Conservation (phyloP, 2,888 invertebrate genomes). For the Yponomeuta cagnagella region DNA sequence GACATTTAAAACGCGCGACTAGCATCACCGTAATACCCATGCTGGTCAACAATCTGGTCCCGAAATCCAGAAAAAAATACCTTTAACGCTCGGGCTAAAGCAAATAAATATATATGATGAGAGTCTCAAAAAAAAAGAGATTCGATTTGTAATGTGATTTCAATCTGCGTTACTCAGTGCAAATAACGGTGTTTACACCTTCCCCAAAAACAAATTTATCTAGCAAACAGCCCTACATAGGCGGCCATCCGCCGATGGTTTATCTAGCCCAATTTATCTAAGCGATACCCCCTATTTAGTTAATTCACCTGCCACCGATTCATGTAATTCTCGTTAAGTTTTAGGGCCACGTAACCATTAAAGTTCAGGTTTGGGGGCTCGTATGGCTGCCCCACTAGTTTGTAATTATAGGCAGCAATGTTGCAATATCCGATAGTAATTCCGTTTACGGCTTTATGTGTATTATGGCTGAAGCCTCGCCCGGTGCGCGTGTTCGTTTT, state of each 20-base stretch:
- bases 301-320: slow-evolving; percentile 52
- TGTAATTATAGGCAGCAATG: slow-evolving; percentile 36
- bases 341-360: slow-evolving; percentile 22
- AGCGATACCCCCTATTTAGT: slow-evolving; percentile 42
- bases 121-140: too few species aligned
- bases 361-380: slow-evolving; percentile 12
- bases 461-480: background rate
- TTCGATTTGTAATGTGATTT: too few species aligned
- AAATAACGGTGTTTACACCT: background rate
- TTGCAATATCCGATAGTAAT: slow-evolving; percentile 6
- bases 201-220: background rate
- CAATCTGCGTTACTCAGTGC: background rate
- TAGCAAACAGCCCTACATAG: background rate
- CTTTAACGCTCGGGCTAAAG: too few species aligned
- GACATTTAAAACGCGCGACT: too few species aligned
- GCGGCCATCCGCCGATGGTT: slow-evolving; percentile 30
- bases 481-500: background rate
- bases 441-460: background rate
- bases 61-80: too few species aligned
- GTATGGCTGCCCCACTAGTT: slow-evolving; percentile 27
- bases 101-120: too few species aligned
- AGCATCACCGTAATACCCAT: too few species aligned
- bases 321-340: slow-evolving; percentile 48
- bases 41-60: too few species aligned
- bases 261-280: slow-evolving; percentile 54